A percentile compares a stretch with the other conserved stretches of the same genome.
These are phyloP conservation scores for Trogon surrucura DNA, from an alignment of 2,113 vertebrate genomes.

Conservation along the genomic window DNA sequence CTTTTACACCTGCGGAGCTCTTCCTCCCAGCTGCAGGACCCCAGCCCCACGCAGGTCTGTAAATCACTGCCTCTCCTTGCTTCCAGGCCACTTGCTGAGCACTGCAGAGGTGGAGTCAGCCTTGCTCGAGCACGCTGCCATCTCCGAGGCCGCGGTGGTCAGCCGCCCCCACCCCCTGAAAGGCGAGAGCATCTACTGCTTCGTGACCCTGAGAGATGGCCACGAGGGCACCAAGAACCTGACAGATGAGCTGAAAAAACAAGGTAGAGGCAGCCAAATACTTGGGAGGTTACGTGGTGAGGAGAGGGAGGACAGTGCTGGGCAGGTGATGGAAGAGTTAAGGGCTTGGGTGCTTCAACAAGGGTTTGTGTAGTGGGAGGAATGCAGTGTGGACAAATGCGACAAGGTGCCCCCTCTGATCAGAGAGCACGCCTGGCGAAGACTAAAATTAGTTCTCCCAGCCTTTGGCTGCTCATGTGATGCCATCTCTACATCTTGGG, in stretches of 20 bases:
- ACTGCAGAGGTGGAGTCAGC: slow-evolving; percentile 96
- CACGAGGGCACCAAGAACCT: slow-evolving; percentile 79
- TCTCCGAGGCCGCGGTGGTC: slow-evolving; percentile 92
- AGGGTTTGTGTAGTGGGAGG: background rate
- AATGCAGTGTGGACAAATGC: background rate
- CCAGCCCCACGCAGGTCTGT: background rate
- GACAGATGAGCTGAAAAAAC: slow-evolving; percentile 85
- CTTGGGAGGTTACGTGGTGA: rapidly evolving
- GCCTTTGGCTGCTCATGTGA: background rate
- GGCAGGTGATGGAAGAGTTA: background rate
- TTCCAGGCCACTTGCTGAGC: slow-evolving; percentile 91
- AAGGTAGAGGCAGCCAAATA: slow-evolving; percentile 74
- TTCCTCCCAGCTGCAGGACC: background rate
- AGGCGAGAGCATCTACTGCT: slow-evolving; percentile 97
- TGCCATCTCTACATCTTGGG: background rate
- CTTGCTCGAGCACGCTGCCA: slow-evolving; percentile 83
- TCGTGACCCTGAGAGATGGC: slow-evolving; percentile 89
- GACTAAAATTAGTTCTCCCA: slow-evolving; percentile 9
- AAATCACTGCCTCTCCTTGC: background rate
- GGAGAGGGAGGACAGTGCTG: too few relatives aligned
- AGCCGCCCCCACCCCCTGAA: slow-evolving; percentile 91
- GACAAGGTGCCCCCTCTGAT: slow-evolving; percentile 18
- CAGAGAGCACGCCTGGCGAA: background rate
- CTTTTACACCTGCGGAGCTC: background rate
- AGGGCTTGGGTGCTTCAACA: background rate